A percentile compares a stretch with the other conserved stretches of the same genome.
Evolutionary conservation across 2,888 invertebrate species (phyloP).

Genomic region (Netelia fuscicornis): DNA sequence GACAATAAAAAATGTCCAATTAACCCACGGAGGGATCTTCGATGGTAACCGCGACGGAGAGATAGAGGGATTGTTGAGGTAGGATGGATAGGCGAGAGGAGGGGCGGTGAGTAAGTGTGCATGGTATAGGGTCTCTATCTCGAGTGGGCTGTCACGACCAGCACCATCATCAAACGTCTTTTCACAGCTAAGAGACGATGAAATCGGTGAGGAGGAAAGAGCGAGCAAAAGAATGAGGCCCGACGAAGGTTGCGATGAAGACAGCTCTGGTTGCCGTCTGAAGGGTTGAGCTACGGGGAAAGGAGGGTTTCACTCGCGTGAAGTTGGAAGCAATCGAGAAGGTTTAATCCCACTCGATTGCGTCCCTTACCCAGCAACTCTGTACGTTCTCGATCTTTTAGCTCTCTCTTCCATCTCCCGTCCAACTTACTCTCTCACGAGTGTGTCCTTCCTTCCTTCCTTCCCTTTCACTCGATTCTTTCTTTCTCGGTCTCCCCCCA

Average conservation of each 20-base stretch:
- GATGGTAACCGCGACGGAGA: constrained; percentile 52
- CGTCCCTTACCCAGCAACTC: constrained; percentile 79
- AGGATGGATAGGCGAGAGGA: constrained; percentile 19
- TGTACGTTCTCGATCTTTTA: constrained; percentile 60
- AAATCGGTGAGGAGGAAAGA: constrained; percentile 58
- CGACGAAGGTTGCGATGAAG: constrained; percentile 45
- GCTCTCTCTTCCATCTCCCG: constrained; percentile 66
- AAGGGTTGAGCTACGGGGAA: constrained; percentile 24
- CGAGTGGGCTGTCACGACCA: constrained; percentile 60
- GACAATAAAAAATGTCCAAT: constrained; percentile 85
- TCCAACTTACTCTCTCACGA: constrained; percentile 42
- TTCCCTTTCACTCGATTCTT: constrained; percentile 70
- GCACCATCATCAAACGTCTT: constrained; percentile 71
- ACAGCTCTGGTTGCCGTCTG: constrained; percentile 10
- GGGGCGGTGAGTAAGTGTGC: constrained; percentile 47
- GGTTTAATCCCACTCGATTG: constrained; percentile 84
- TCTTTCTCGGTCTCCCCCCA: constrained; percentile 51
- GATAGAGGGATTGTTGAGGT: constrained; percentile 19
- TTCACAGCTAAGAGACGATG: constrained; percentile 69
- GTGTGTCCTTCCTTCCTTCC: constrained; percentile 74
- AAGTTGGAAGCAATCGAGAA: constrained; percentile 84
- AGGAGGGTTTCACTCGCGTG: constrained; percentile 76
- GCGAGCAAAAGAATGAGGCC: constrained; percentile 57
- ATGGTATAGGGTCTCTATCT: constrained; percentile 57
- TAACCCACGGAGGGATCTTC: constrained; percentile 76